Evolutionary conservation across 1,140 invertebrate genomes (phyloP).

Genomic region (Hypothenemus hampei): DNA sequence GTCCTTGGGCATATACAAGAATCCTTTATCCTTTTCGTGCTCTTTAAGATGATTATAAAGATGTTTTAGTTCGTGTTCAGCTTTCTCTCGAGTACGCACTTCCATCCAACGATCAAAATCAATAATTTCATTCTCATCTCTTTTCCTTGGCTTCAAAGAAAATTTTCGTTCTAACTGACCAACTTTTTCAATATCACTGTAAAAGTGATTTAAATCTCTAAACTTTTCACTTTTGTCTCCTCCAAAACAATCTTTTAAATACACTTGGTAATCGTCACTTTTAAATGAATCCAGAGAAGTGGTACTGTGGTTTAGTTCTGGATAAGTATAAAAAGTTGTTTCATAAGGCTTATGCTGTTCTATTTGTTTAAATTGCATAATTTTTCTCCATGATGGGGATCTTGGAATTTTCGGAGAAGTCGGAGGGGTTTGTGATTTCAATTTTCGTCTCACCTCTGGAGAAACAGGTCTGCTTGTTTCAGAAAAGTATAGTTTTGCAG

Average conservation of each 20-base stretch:
- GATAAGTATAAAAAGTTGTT: constrained; percentile 32
- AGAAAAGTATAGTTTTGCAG: constrained; percentile 43
- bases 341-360: constrained; percentile 11
- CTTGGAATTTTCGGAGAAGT: constrained; percentile 51
- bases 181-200: constrained; percentile 78
- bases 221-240: constrained; percentile 74
- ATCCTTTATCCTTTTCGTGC: constrained; percentile 77
- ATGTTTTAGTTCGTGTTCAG: constrained; percentile 73
- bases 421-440: constrained; percentile 26
- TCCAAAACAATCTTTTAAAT: constrained; percentile 67
- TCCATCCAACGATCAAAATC: constrained; percentile 84
- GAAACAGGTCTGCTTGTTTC: constrained; percentile 45
- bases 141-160: constrained; percentile 64
- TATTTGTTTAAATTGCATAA: constrained; percentile 45
- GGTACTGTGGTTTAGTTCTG: constrained; percentile 33
- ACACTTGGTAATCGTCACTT: constrained; percentile 59
- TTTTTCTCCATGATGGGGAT: constrained; percentile 61
- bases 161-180: constrained; percentile 70
- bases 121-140: constrained; percentile 71
- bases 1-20: constrained; percentile 72
- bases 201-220: constrained; percentile 80
- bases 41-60: constrained; percentile 73
- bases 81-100: constrained; percentile 70
- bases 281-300: constrained; percentile 35
- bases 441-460: constrained; percentile 22